Evolutionary conservation across 2,888 invertebrate species (phyloP).

Genomic region (Papilio elwesi): DNA sequence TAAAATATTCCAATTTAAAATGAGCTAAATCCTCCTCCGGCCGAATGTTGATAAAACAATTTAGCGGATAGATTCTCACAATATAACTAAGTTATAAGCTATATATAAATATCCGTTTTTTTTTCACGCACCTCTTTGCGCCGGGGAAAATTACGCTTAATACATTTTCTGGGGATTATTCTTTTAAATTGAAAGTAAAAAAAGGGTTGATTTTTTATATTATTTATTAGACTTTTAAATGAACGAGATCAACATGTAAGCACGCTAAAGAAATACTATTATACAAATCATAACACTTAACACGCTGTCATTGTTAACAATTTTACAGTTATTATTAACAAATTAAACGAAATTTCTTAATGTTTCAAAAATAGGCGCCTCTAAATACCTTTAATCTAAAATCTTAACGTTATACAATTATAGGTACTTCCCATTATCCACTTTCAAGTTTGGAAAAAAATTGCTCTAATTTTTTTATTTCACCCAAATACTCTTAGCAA

Average conservation of each 20-base stretch:
- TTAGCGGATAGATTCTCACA: slow-evolving; percentile 23
- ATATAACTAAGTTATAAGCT: too few species aligned
- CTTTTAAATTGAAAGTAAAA: too few species aligned
- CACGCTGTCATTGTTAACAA: too few species aligned
- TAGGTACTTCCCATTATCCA: too few species aligned
- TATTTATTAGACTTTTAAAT: slow-evolving; percentile 21
- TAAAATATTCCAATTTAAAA: slow-evolving; percentile 36
- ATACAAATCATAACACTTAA: too few species aligned
- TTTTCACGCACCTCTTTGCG: slow-evolving; percentile 10
- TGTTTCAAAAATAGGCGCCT: too few species aligned
- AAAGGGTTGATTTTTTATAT: too few species aligned
- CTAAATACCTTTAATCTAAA: too few species aligned
- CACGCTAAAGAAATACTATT: neutral
- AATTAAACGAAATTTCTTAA: too few species aligned
- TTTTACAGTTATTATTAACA: too few species aligned
- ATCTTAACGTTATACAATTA: too few species aligned
- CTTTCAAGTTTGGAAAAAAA: neutral
- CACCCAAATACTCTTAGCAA: neutral
- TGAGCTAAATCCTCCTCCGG: slow-evolving; percentile 16
- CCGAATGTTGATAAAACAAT: slow-evolving; percentile 35
- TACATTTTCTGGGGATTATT: slow-evolving; percentile 24
- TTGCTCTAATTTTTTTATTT: neutral
- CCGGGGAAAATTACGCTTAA: slow-evolving; percentile 9
- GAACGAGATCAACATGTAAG: neutral
- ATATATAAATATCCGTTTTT: slow-evolving; percentile 25